Percentiles rank a stretch among this genome's conserved stretches.
phyloP scores from a whole-genome alignment of 2,888 invertebrate species.

The Liopterus haemorrhoidalis region DNA sequence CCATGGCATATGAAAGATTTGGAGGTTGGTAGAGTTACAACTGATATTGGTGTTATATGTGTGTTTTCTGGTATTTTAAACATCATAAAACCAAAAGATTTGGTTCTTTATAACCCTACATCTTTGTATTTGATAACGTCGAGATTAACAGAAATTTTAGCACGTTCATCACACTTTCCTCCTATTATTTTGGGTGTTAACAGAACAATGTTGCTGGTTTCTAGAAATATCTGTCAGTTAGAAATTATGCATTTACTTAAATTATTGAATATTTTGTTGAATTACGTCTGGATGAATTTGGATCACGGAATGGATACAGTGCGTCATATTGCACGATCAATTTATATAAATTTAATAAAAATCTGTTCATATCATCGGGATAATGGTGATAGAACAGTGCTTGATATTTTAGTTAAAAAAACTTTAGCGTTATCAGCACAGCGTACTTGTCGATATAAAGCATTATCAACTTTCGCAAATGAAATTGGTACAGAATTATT shows the following conservation, averaged over 20 bases:
- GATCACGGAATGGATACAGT: constrained; percentile 64
- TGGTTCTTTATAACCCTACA: constrained; percentile 31
- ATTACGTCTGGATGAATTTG: constrained; percentile 54
- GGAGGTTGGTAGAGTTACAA: constrained; percentile 2
- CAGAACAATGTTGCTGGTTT: constrained; percentile 35
- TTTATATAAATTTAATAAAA: constrained; percentile 47
- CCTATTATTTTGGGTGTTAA: constrained; percentile 38
- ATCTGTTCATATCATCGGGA: constrained; percentile 38
- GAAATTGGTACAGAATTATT: constrained; percentile 42
- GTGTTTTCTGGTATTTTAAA: constrained; percentile 37
- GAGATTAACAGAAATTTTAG: constrained; percentile 32
- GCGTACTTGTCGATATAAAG: constrained; percentile 30
- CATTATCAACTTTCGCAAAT: constrained; percentile 30
- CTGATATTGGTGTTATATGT: constrained; percentile 29
- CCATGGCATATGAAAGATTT: not conserved
- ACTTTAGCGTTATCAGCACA: constrained; percentile 27
- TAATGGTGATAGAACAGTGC: constrained; percentile 36
- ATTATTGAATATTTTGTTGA: constrained; percentile 40
- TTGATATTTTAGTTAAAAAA: constrained; percentile 30
- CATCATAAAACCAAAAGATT: constrained; percentile 29
- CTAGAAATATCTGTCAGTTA: constrained; percentile 34
- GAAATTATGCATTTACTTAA: constrained; percentile 34
- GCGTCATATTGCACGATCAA: constrained; percentile 52
- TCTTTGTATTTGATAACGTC: constrained; percentile 37
- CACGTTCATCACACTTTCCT: constrained; percentile 38